A percentile compares a stretch with the other conserved stretches of the same genome.
These are phyloP conservation scores for Caenorhabditis tropicalis DNA, from an alignment of 1,140 invertebrate genomes.

Conservation along the genomic window DNA sequence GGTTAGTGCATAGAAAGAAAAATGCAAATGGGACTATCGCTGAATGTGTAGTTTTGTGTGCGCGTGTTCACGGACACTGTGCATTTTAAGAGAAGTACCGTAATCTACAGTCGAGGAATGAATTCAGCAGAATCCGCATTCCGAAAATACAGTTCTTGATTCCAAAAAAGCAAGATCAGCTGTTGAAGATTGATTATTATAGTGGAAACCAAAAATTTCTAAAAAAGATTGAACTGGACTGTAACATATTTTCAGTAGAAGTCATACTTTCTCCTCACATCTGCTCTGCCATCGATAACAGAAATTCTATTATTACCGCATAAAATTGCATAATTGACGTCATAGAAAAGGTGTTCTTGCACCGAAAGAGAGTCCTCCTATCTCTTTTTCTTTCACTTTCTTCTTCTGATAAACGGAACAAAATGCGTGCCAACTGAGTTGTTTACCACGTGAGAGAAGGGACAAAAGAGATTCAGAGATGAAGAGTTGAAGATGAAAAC, in stretches of 20 bases:
- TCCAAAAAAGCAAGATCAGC: too few relatives aligned
- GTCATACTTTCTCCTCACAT: too few relatives aligned
- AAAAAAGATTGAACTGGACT: too few relatives aligned
- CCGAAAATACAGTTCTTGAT: too few relatives aligned
- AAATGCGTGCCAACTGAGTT: conserved; percentile 17
- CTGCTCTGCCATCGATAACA: too few relatives aligned
- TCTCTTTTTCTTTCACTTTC: neutral
- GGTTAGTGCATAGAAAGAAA: neutral
- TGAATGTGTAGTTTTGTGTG: neutral
- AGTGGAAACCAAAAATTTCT: too few relatives aligned
- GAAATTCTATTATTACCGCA: neutral
- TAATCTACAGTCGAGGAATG: too few relatives aligned
- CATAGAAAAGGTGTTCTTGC: conserved; percentile 17
- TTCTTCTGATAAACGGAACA: neutral
- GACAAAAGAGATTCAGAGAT: neutral
- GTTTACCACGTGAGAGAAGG: conserved; percentile 25
- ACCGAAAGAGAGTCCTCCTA: neutral
- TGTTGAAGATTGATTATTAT: too few relatives aligned
- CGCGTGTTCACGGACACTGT: neutral
- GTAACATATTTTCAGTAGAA: too few relatives aligned
- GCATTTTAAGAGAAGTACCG: neutral
- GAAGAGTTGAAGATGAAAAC: neutral
- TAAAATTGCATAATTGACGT: neutral
- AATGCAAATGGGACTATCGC: neutral
- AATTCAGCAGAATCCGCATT: too few relatives aligned